These are phyloP conservation scores for Pseudorectes ferrugineus DNA, from an alignment of 2,113 vertebrate species.

Conservation along the genomic window DNA sequence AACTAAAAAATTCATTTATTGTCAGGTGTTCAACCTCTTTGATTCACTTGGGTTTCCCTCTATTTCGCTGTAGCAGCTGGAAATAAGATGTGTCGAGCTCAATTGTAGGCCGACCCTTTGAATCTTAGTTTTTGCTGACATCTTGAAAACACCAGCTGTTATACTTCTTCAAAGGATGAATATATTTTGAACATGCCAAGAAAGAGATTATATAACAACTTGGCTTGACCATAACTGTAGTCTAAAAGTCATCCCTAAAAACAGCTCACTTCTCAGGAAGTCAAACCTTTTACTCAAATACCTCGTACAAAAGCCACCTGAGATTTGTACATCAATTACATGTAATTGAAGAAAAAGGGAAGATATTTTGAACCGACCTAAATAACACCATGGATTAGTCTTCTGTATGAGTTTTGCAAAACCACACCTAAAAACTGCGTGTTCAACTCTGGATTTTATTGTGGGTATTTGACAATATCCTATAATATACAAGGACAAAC, in stretches of 20 bases:
- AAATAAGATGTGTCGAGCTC: neutral
- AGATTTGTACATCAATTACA: neutral
- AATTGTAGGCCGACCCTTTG: neutral
- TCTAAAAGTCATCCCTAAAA: neutral
- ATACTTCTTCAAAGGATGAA: constrained; percentile 4
- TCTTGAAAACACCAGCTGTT: constrained; percentile 21
- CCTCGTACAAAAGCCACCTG: neutral
- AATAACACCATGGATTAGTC: neutral
- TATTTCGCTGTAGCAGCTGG: neutral
- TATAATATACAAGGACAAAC: neutral
- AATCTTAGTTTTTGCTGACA: neutral
- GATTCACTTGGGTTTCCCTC: neutral
- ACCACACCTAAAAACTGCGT: neutral
- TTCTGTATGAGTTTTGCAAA: neutral
- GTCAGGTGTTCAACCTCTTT: neutral
- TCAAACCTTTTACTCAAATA: neutral
- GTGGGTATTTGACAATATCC: neutral
- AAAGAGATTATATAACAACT: neutral
- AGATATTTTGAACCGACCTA: neutral
- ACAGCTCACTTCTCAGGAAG: neutral
- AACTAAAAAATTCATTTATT: neutral
- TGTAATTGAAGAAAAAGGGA: neutral
- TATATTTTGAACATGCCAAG: neutral
- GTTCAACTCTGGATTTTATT: neutral
- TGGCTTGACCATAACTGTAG: neutral